Conservation (phyloP, 2,888 invertebrate genomes). For the Epistrophe eligans region DNA sequence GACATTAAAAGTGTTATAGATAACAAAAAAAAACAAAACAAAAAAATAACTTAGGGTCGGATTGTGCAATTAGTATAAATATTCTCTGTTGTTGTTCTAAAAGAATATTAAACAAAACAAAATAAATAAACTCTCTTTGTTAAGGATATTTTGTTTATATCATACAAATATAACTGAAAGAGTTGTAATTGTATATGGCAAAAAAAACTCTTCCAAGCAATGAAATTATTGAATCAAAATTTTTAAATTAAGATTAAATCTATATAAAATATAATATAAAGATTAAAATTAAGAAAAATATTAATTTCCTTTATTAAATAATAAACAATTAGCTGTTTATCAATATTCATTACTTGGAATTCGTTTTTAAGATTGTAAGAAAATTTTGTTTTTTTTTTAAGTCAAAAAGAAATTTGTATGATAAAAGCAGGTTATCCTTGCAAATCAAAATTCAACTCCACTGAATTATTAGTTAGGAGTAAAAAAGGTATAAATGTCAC, state of each 20-base stretch:
- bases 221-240: conserved; percentile 63
- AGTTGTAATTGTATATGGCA: neutral
- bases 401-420: conserved; percentile 38
- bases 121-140: conserved; percentile 13
- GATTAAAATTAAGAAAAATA: conserved; percentile 43
- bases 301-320: conserved; percentile 34
- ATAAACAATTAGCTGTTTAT: conserved; percentile 36
- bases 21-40: conserved; percentile 10
- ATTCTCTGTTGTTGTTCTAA: conserved; percentile 76
- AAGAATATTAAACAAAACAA: conserved; percentile 8
- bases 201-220: conserved; percentile 62
- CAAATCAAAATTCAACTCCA: conserved; percentile 27
- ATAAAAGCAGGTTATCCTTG: conserved; percentile 55
- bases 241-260: conserved; percentile 55
- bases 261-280: conserved; percentile 43
- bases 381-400: neutral
- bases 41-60: conserved; percentile 34
- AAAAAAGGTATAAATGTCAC: conserved; percentile 49
- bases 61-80: conserved; percentile 78
- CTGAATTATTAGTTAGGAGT: conserved; percentile 1
- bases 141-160: conserved; percentile 53
- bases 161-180: conserved; percentile 40
- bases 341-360: conserved; percentile 68
- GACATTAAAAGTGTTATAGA: conserved; percentile 7
- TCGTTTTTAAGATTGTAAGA: conserved; percentile 49